phyloP scores from a whole-genome alignment of 2,797 vertebrate genomes.

The Notolabrus celidotus region DNA sequence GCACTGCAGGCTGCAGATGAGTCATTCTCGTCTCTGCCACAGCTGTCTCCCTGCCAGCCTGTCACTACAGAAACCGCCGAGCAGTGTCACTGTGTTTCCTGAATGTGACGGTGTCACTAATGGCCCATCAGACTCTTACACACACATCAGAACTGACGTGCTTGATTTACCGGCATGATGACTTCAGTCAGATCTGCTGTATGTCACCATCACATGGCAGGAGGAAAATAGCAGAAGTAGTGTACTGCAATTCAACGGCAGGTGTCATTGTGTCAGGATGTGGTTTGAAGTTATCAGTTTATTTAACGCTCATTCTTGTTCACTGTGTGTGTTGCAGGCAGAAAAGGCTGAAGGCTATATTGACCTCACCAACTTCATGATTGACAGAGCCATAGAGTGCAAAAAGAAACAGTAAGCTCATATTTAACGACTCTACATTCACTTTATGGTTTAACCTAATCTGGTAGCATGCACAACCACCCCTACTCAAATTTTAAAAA shows the following conservation, averaged over 20 bases:
- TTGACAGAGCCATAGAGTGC: constrained; percentile 94
- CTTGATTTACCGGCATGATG: constrained; percentile 25
- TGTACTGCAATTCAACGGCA: background rate
- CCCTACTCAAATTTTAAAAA: background rate
- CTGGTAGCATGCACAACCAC: background rate
- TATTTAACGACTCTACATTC: background rate
- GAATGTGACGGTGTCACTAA: constrained; percentile 27
- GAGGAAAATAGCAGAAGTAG: constrained; percentile 43
- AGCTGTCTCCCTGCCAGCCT: constrained; percentile 23
- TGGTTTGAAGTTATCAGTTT: constrained; percentile 24
- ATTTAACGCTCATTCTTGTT: constrained; percentile 22
- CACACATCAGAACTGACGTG: background rate
- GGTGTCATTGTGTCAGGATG: constrained; percentile 58
- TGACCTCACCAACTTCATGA: constrained; percentile 93
- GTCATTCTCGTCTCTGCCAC: constrained; percentile 41
- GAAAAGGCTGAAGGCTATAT: constrained; percentile 98
- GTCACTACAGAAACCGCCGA: constrained; percentile 6
- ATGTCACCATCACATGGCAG: constrained; percentile 6
- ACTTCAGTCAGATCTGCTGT: background rate
- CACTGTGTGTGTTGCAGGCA: constrained; percentile 84
- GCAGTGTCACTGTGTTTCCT: constrained; percentile 29
- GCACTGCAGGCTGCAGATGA: constrained; percentile 19
- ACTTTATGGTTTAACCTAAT: background rate
- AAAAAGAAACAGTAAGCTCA: constrained; percentile 97
- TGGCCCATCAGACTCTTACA: background rate